Base-by-base conservation (phyloP, 1,140 invertebrate species). In the Drosophila arawakana region DNA sequence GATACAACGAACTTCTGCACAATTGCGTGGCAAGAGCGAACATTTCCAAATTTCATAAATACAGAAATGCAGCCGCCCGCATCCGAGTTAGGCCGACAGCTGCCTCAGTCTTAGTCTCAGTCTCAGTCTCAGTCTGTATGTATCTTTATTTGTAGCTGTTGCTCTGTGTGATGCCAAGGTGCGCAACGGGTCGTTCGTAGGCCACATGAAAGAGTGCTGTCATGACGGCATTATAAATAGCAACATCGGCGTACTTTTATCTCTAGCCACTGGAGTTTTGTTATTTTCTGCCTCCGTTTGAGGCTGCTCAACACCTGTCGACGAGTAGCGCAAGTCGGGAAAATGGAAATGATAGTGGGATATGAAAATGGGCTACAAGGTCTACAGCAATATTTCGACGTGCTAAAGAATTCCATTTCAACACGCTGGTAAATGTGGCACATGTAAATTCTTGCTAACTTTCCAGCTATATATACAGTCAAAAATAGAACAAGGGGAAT, bases 11-110 rank as follows among this genome's bases (percentile, higher is more conserved):
- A 80, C 84, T 78, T 84, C 77, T 84, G 74, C 74, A 83, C 84
- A 88, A 89, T 88, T 88, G 84, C 84, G 85, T 89, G 85, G 70
- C 61, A 49, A 50, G 71, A 77, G 76, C 66, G 76, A 52, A 75
- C 70, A 78, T 80, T 85, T 85, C 76, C 80, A 73, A 73, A 77
- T 84, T 89, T 89, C 81, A 89, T 89, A 84, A 78, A 89, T 81
- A 81, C 68, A 57, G 25, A 81, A 89, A 84, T 84, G 84, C 84
- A 89, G 59, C 82, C 74, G 83, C 80, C 83, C 83, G 83, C 83
- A 88, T 74, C 83, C 81, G 71, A 57, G 13, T 34, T 7, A 41
- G 60, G 15, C 67, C 25, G 68, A 46, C 68, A 62, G 68, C 68
- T 61, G 67, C 58, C 65, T 34, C 46, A 25, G 55, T 34, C 57